Evolutionary conservation across 2,888 invertebrate genomes (phyloP).

Genomic region (Torymus texanus): DNA sequence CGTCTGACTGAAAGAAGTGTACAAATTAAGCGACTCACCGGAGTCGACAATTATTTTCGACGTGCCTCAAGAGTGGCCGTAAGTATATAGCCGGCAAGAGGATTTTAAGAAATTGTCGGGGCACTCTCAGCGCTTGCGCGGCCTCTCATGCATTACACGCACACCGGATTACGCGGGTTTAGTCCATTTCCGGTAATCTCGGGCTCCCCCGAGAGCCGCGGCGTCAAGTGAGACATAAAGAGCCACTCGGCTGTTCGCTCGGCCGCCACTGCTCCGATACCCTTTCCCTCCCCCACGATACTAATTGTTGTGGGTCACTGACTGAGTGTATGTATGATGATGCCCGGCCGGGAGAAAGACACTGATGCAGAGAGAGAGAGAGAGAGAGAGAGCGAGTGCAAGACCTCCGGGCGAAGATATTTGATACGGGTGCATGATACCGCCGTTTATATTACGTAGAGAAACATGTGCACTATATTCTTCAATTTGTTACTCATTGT

Average conservation of each 20-base stretch:
- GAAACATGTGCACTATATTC: neutral
- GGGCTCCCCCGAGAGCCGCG: slow-evolving; percentile 61
- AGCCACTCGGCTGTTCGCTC: slow-evolving; percentile 47
- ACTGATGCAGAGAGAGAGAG: too few relatives aligned
- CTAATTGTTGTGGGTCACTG: slow-evolving; percentile 73
- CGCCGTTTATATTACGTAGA: neutral
- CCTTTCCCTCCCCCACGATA: slow-evolving; percentile 57
- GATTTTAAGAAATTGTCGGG: slow-evolving; percentile 47
- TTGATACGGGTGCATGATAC: slow-evolving; percentile 57
- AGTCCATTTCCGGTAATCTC: slow-evolving; percentile 71
- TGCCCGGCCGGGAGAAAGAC: too few relatives aligned
- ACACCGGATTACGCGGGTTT: slow-evolving; percentile 69
- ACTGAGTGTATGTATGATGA: slow-evolving; percentile 61
- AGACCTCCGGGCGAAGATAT: slow-evolving; percentile 56
- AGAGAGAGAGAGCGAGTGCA: too few relatives aligned
- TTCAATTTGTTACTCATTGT: too few relatives aligned
- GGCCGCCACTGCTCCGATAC: slow-evolving; percentile 29
- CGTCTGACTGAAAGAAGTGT: neutral
- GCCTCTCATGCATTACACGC: slow-evolving; percentile 37
- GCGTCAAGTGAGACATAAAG: slow-evolving; percentile 59
- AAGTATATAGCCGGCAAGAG: neutral
- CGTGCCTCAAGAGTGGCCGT: neutral
- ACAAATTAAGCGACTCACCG: slow-evolving; percentile 26
- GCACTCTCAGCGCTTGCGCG: neutral
- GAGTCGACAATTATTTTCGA: slow-evolving; percentile 38